Conservation (phyloP, 2,113 vertebrate genomes). For the Rousettus leschenaultii region DNA sequence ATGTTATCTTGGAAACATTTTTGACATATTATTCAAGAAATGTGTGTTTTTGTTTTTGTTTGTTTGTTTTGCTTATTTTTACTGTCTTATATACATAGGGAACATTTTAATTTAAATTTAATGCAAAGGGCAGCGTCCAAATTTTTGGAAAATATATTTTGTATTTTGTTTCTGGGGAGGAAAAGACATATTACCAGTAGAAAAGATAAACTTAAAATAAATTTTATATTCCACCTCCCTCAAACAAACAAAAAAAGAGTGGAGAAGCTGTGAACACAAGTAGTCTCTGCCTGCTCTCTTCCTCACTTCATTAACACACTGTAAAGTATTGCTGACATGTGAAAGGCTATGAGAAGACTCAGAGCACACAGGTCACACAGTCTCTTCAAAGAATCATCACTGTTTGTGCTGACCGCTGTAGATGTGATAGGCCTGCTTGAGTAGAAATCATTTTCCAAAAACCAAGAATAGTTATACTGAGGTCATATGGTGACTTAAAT, state of each 20-base stretch:
- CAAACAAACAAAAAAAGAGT: neutral
- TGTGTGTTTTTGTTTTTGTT: slow-evolving; percentile 54
- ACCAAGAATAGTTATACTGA: neutral
- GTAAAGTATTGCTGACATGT: neutral
- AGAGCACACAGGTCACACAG: neutral
- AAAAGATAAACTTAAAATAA: slow-evolving; percentile 52
- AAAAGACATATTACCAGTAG: slow-evolving; percentile 55
- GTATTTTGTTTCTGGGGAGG: slow-evolving; percentile 63
- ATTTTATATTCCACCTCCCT: neutral
- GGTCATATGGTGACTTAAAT: neutral
- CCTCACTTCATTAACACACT: neutral
- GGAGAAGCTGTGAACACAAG: neutral
- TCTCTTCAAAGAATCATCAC: accelerated
- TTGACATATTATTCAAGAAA: slow-evolving; percentile 77
- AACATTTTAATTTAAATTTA: slow-evolving; percentile 81
- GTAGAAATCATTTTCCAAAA: neutral
- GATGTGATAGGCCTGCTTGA: neutral
- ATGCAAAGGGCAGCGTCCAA: slow-evolving; percentile 69
- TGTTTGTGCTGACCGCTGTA: neutral
- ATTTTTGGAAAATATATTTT: slow-evolving; percentile 72
- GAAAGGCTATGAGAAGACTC: neutral
- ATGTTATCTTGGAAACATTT: slow-evolving; percentile 81
- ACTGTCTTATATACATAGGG: slow-evolving; percentile 68
- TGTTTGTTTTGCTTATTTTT: slow-evolving; percentile 51
- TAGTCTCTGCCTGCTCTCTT: neutral